Evolutionary conservation across 2,888 invertebrate genomes (phyloP).

Genomic region (Amphiduros pacificus): DNA sequence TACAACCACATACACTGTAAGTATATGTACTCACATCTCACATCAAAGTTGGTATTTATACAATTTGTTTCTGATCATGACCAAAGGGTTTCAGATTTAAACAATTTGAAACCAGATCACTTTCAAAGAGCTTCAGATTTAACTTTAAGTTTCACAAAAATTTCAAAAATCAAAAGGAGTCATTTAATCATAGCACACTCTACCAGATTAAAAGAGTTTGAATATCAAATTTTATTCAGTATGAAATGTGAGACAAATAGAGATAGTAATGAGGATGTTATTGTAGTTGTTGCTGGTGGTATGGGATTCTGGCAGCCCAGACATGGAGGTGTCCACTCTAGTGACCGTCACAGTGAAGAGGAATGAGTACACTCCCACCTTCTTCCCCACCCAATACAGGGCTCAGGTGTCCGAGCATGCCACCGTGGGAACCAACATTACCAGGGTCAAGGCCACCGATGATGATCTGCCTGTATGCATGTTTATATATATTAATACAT

Average conservation of each 20-base stretch:
- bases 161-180: neutral
- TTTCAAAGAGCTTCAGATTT: no score
- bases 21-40: no score
- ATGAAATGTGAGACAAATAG: neutral
- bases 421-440: slow-evolving; percentile 40
- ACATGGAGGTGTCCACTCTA: slow-evolving; percentile 26
- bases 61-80: no score
- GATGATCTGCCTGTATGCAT: slow-evolving; percentile 40
- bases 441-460: slow-evolving; percentile 42
- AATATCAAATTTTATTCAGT: no score
- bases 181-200: neutral
- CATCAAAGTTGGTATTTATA: no score
- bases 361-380: slow-evolving; percentile 38
- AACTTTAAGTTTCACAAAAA: neutral
- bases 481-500: neutral
- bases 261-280: no score
- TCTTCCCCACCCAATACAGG: slow-evolving; percentile 30
- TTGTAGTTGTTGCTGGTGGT: slow-evolving; percentile 28
- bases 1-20: slow-evolving; percentile 42
- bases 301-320: slow-evolving; percentile 29
- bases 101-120: no score
- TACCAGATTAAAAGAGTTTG: no score
- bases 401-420: slow-evolving; percentile 39
- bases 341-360: slow-evolving; percentile 42
- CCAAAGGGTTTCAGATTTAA: no score